These are phyloP conservation scores for Psophia crepitans DNA, from an alignment of 2,113 vertebrate genomes.

Conservation along the genomic window DNA sequence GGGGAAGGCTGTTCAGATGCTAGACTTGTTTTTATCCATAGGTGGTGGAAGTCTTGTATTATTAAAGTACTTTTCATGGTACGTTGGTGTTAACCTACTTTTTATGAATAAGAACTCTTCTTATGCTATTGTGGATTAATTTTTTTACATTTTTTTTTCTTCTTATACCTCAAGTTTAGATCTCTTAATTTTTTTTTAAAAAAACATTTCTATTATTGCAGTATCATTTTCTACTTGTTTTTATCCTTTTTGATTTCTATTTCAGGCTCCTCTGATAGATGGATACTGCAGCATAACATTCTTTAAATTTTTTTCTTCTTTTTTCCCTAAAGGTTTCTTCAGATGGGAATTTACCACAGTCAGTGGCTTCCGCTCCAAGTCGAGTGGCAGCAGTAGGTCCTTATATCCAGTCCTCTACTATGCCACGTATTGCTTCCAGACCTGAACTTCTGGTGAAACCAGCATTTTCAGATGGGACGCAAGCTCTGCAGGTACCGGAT, in stretches of 20 bases:
- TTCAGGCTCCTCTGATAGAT: background rate
- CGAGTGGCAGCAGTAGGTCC: constrained; percentile 96
- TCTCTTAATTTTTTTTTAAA: background rate
- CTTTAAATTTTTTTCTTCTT: background rate
- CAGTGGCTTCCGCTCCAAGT: constrained; percentile 77
- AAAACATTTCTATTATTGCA: background rate
- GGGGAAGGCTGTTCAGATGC: background rate
- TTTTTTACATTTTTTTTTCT: background rate
- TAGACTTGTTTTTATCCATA: background rate
- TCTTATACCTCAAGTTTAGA: background rate
- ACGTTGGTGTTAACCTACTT: background rate
- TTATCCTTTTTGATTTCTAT: background rate
- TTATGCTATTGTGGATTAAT: accelerated
- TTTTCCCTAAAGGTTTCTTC: constrained; percentile 74
- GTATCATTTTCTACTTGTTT: background rate
- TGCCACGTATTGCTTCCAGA: constrained; percentile 86
- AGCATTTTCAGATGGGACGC: constrained; percentile 81
- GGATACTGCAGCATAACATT: background rate
- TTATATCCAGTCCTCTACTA: constrained; percentile 94
- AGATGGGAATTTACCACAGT: constrained; percentile 78
- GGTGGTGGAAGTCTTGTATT: background rate
- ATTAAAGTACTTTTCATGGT: constrained; percentile 27
- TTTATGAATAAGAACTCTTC: background rate
- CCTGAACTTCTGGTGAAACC: constrained; percentile 90
- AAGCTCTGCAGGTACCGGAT: constrained; percentile 78